These are phyloP conservation scores for Heliconius melpomene DNA, from an alignment of 1,140 invertebrate species.

Conservation along the genomic window DNA sequence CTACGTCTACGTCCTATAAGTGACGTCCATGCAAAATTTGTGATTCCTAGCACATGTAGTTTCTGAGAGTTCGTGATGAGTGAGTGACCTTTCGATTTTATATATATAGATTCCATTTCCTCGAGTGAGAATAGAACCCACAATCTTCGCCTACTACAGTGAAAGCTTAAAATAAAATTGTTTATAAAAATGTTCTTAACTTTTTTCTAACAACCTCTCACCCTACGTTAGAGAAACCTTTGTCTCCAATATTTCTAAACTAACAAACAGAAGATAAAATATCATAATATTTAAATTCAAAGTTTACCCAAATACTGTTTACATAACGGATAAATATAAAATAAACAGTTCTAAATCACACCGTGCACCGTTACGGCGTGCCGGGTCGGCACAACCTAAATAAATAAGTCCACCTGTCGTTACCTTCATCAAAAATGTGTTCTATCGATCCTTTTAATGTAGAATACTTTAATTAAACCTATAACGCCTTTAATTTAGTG, in stretches of 20 bases:
- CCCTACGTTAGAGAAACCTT: neutral
- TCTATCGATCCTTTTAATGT: neutral
- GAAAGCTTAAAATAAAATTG: no score
- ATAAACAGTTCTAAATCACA: constrained; percentile 18
- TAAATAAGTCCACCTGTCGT: constrained; percentile 19
- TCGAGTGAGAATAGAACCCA: no score
- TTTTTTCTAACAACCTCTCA: no score
- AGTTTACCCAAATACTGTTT: neutral
- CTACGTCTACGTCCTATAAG: no score
- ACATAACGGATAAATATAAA: constrained; percentile 18
- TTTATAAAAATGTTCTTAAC: no score
- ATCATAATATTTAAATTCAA: constrained; percentile 7
- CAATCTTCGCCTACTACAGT: no score
- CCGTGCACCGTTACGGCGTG: neutral
- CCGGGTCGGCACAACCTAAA: constrained; percentile 11
- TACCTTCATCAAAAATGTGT: constrained; percentile 6
- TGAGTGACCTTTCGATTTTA: no score
- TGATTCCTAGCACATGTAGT: no score
- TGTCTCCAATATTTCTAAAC: neutral
- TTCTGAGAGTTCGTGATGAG: no score
- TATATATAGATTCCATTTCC: no score
- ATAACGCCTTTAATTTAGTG: neutral
- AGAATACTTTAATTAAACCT: neutral
- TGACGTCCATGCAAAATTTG: no score
- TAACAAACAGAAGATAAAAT: neutral